A percentile compares a stretch with the other conserved stretches of the same genome.
Conservation (phyloP, 2,888 invertebrate genomes). For the Carcina quercana region DNA sequence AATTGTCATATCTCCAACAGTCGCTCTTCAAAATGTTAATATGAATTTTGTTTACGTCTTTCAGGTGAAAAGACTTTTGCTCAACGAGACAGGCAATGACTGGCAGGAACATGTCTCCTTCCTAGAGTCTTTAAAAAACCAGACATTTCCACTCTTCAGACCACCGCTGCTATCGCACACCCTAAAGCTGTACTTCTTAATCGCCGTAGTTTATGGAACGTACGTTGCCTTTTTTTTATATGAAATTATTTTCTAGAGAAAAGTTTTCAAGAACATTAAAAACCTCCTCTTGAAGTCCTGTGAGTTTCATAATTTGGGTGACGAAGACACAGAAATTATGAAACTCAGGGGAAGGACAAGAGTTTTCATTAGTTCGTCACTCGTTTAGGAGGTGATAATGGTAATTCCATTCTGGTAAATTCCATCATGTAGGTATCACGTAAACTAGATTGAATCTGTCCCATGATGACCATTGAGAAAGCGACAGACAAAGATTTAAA, state of each 20-base stretch:
- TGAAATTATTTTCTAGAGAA: neutral
- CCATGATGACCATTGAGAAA: no score
- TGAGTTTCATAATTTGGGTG: neutral
- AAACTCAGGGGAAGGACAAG: no score
- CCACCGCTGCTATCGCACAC: constrained; percentile 59
- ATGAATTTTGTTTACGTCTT: neutral
- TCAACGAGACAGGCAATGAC: constrained; percentile 18
- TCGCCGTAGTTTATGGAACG: constrained; percentile 74
- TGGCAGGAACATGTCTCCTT: constrained; percentile 19
- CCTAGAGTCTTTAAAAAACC: constrained; percentile 43
- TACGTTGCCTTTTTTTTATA: constrained; percentile 30
- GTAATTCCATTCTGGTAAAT: no score
- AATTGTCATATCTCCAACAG: neutral
- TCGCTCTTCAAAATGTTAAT: neutral
- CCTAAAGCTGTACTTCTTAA: constrained; percentile 64
- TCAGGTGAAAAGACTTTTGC: constrained; percentile 24
- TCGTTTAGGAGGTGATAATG: no score
- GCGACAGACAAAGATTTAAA: no score
- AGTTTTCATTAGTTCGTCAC: no score
- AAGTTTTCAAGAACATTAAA: neutral
- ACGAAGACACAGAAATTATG: no score
- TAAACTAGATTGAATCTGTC: no score
- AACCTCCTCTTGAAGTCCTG: neutral
- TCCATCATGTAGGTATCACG: no score
- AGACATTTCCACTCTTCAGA: constrained; percentile 61